Evolutionary conservation across 2,113 vertebrate genomes (phyloP).

Genomic region (Hucho hucho): DNA sequence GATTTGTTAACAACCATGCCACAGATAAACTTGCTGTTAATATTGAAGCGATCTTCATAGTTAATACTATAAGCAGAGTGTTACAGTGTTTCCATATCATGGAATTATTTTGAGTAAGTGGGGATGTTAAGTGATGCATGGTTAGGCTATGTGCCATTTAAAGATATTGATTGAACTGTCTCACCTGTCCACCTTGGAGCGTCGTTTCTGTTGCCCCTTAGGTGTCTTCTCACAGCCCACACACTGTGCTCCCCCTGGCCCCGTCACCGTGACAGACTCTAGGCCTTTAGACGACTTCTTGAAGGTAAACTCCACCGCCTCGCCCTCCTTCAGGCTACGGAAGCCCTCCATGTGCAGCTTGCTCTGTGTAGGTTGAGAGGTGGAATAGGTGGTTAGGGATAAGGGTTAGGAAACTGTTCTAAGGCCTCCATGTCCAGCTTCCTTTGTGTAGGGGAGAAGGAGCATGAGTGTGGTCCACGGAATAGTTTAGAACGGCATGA

Average conservation of each 20-base stretch:
- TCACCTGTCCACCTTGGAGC: conserved; percentile 86
- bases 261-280: conserved; percentile 85
- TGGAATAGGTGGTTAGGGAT: background rate
- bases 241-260: conserved; percentile 84
- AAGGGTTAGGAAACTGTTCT: background rate
- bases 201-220: conserved; percentile 86
- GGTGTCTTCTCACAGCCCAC: conserved; percentile 85
- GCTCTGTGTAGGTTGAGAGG: conserved; percentile 71
- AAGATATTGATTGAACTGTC: background rate
- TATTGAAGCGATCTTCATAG: too few species aligned
- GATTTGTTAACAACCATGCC: too few species aligned
- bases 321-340: conserved; percentile 91
- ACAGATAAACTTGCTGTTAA: too few species aligned
- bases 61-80: too few species aligned
- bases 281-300: conserved; percentile 90
- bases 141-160: too few species aligned
- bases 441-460: too few species aligned
- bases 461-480: background rate
- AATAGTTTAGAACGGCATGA: background rate
- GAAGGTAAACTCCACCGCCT: conserved; percentile 90
- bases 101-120: background rate
- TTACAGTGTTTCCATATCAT: too few species aligned
- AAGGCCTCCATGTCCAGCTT: too few species aligned
- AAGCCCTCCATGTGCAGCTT: conserved; percentile 97
- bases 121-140: background rate